Evolutionary conservation across 23 tunicate species (phyloP).

Genomic region (Oikopleura vanhoeffeni): DNA sequence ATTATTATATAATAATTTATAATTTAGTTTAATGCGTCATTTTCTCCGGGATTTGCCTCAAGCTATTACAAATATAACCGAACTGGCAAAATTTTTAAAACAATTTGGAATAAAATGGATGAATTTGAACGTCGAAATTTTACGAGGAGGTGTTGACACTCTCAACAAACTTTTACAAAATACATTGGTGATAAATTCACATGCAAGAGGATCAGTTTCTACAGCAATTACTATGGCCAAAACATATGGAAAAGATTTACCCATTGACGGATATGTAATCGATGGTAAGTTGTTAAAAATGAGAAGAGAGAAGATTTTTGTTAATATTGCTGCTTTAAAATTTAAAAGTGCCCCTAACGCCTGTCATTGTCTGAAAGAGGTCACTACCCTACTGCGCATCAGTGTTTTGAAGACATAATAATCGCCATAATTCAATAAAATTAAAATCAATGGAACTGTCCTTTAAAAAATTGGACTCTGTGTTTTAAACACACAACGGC

Average conservation of each 20-base stretch:
- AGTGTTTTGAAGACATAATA: too few relatives aligned
- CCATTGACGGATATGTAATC: background rate
- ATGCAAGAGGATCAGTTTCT: background rate
- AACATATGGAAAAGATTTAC: background rate
- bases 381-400: too few relatives aligned
- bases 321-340: too few relatives aligned
- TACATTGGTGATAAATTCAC: background rate
- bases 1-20: too few relatives aligned
- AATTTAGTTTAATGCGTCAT: background rate
- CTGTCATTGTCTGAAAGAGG: too few relatives aligned
- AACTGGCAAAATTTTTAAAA: background rate
- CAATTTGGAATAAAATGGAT: background rate
- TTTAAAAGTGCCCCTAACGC: too few relatives aligned
- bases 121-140: background rate
- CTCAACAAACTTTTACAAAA: background rate
- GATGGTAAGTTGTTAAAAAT: slow-evolving; percentile 7
- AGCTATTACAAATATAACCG: background rate
- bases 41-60: background rate
- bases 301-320: too few relatives aligned
- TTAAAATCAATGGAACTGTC: too few relatives aligned
- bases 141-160: background rate
- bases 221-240: background rate
- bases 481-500: too few relatives aligned
- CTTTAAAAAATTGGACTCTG: too few relatives aligned
- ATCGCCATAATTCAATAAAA: too few relatives aligned